phyloP scores from a whole-genome alignment of 2,113 vertebrate genomes.

The Muntiacus muntjak region DNA sequence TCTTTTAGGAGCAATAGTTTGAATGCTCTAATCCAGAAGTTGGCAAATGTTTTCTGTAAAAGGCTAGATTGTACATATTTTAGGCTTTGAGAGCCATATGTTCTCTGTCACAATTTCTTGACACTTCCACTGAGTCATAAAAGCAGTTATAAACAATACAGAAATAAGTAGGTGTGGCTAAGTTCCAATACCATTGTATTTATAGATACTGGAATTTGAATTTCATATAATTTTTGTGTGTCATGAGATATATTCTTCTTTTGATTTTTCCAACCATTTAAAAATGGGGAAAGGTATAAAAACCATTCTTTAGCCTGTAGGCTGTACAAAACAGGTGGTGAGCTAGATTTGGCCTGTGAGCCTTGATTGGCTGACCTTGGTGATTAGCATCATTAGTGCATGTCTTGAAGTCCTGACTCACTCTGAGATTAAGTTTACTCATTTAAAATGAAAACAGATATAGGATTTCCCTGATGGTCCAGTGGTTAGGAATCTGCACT shows the following conservation, averaged over 20 bases:
- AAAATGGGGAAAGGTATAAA: neutral
- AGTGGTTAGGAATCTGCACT: neutral
- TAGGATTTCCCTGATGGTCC: neutral
- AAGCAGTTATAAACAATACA: neutral
- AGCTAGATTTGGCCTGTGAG: neutral
- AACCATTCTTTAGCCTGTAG: neutral
- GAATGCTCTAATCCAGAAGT: neutral
- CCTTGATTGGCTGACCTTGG: neutral
- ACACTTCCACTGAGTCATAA: neutral
- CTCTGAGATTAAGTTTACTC: neutral
- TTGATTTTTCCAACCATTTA: neutral
- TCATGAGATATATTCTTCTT: neutral
- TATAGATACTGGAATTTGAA: neutral
- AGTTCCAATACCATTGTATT: slow-evolving; percentile 8
- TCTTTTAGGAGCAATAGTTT: neutral
- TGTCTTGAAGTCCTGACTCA: neutral
- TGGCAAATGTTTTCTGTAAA: slow-evolving; percentile 16
- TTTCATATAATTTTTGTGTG: neutral
- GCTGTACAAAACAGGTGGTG: neutral
- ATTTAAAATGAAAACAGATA: slow-evolving; percentile 18
- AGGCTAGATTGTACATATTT: neutral
- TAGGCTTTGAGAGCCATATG: neutral
- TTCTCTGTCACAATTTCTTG: neutral
- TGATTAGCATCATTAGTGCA: neutral
- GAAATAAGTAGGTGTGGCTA: neutral